These are phyloP conservation scores for Falco novaeseelandiae DNA, from an alignment of 2,797 vertebrate genomes.

Conservation along the genomic window DNA sequence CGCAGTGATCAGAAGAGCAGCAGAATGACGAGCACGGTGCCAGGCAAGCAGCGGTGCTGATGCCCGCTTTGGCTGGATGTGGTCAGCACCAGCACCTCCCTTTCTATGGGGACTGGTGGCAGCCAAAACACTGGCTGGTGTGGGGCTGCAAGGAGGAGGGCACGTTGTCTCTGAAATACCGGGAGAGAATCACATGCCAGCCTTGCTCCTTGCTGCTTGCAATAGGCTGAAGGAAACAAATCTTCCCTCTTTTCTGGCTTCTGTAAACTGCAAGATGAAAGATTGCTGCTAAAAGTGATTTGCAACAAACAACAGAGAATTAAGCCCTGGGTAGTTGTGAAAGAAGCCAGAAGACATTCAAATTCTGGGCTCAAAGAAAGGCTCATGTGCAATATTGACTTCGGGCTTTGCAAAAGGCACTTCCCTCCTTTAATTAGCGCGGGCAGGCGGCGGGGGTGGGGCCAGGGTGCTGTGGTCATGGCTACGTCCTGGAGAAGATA, in stretches of 20 bases:
- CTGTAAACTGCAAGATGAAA: neutral
- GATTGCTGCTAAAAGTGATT: neutral
- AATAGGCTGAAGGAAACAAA: neutral
- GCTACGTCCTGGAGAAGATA: fast-evolving
- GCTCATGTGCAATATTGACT: neutral
- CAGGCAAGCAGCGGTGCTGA: neutral
- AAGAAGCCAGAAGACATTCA: neutral
- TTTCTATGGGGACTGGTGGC: neutral
- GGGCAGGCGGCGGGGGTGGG: fast-evolving
- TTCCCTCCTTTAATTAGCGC: too few relatives aligned
- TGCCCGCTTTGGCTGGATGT: fast-evolving
- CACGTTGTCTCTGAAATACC: fast-evolving
- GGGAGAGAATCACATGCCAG: neutral
- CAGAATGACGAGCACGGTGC: neutral
- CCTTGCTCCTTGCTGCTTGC: neutral
- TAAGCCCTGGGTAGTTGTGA: neutral
- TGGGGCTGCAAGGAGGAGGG: neutral
- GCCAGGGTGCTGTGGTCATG: fast-evolving
- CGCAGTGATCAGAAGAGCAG: fast-evolving
- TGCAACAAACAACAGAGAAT: neutral
- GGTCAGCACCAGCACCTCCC: neutral
- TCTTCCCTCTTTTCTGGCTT: neutral
- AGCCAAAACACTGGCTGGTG: neutral
- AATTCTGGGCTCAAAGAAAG: neutral
- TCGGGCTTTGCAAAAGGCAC: neutral